A percentile compares a stretch with the other conserved stretches of the same genome.
phyloP scores from a whole-genome alignment of 2,888 invertebrate genomes.

The Mechanitis messenoides region DNA sequence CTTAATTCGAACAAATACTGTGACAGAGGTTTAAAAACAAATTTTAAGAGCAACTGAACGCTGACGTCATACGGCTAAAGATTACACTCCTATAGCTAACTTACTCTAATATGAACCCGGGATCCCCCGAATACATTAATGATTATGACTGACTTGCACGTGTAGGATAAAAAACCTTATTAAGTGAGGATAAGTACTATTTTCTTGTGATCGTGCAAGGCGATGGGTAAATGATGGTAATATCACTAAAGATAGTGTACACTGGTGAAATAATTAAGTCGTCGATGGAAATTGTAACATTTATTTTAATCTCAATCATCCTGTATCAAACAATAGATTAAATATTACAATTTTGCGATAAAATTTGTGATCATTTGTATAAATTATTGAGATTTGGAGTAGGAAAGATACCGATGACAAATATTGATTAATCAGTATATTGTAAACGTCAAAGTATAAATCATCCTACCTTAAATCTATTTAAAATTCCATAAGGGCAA shows the following conservation, averaged over 20 bases:
- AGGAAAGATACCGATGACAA: slow-evolving; percentile 1
- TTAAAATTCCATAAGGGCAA: slow-evolving; percentile 2
- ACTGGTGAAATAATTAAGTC: slow-evolving; percentile 25
- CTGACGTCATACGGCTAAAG: slow-evolving; percentile 57
- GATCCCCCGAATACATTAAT: slow-evolving; percentile 19
- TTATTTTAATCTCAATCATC: slow-evolving; percentile 13
- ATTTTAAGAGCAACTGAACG: slow-evolving; percentile 58
- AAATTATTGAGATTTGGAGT: too few relatives aligned
- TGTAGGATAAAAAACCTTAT: slow-evolving; percentile 19
- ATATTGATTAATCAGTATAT: slow-evolving; percentile 12
- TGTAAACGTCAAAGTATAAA: slow-evolving; percentile 21
- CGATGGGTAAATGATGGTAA: slow-evolving; percentile 21
- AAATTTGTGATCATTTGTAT: too few relatives aligned
- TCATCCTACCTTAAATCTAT: slow-evolving; percentile 21
- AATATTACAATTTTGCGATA: background rate
- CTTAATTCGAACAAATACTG: slow-evolving; percentile 60
- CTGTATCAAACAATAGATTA: slow-evolving; percentile 7
- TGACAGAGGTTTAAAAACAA: slow-evolving; percentile 36
- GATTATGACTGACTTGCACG: slow-evolving; percentile 21
- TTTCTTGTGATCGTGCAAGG: slow-evolving; percentile 28
- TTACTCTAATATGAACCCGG: slow-evolving; percentile 61
- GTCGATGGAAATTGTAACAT: slow-evolving; percentile 15
- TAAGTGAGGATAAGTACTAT: slow-evolving; percentile 33
- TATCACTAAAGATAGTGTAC: slow-evolving; percentile 14
- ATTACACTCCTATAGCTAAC: slow-evolving; percentile 63